A percentile compares a stretch with the other conserved stretches of the same genome.
phyloP scores from a whole-genome alignment of 2,797 vertebrate genomes.

The Sebastes taczanowskii region DNA sequence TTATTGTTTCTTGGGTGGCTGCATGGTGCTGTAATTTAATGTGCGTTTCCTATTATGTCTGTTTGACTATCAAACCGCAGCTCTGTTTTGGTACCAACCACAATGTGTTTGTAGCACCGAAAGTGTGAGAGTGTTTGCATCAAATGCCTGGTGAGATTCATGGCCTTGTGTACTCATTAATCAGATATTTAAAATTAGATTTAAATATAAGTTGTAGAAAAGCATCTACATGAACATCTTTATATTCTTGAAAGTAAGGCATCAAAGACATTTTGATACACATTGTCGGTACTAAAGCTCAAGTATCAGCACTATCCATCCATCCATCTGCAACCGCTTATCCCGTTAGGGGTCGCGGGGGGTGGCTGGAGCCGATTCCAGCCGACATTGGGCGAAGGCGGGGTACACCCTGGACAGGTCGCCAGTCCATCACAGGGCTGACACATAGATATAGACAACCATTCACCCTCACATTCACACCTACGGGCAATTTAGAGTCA shows the following conservation, averaged over 20 bases:
- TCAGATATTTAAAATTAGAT: neutral
- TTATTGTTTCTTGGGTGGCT: neutral
- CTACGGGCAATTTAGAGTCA: no score
- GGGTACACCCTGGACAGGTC: no score
- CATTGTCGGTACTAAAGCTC: neutral
- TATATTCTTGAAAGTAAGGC: neutral
- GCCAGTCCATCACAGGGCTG: no score
- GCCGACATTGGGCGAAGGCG: no score
- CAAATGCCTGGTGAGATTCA: neutral
- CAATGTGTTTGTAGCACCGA: neutral
- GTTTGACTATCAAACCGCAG: neutral
- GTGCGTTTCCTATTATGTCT: neutral
- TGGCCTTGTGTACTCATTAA: neutral
- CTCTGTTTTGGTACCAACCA: neutral
- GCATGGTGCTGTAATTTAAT: neutral
- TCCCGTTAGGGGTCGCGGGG: no score
- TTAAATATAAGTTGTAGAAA: neutral
- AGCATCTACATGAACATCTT: neutral
- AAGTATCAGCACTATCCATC: neutral
- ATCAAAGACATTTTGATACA: neutral
- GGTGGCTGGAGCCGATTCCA: no score
- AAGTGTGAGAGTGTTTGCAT: neutral
- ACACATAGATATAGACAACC: no score
- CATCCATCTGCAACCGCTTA: no score
- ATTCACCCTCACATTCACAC: no score